Evolutionary conservation across 53 echinoderm and acorn worm species (phyloP), one percentile per base, ranked within the genome.

Genomic region (Henricia sp.): DNA sequence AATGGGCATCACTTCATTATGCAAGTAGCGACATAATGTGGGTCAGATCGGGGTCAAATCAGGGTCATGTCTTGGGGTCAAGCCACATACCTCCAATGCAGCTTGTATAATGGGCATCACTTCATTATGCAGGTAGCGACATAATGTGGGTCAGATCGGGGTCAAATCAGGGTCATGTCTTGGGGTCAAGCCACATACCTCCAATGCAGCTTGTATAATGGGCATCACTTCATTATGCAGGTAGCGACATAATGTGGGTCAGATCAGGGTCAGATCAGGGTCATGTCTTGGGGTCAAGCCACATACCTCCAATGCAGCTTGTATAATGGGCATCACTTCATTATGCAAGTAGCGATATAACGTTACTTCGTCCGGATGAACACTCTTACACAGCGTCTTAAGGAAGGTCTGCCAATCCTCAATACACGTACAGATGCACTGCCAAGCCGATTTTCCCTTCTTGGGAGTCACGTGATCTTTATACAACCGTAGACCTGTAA

Each of bases 371-470:
- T 88, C 62, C 1, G 77, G 82, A 21, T 88, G 82, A 37, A 50
- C 6, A 41, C 60, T 88, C 66, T 88, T 88, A 52, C 62, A 26
- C 37, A 82, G 27, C 30, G 50, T 52, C 72, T 72, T 88, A 1
- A 88, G 72, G 50, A 88, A 88, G 37, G 65, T 52, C 48, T 72
- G 83, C 88, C 88, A 88, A 64, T 88, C 88, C 51, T 88, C 88
- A 20, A 60, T 38, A 25, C 82, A 57, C 8, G 39, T 63, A 63
- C 82, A 82, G 63, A 88, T 82, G 51, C 88, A 88, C 88, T 88
- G 82, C 88, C 88, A 88, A 39, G 82, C 66, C 34, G 72, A 50
- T 63, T 82, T 82, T 62, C 82, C 82, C 37, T 82, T 82, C 72
- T 72, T 82, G 46, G 82, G 82, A 46, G 27, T 50, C 43, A 52